A percentile compares a stretch with the other conserved stretches of the same genome.
Evolutionary conservation across 2,113 vertebrate genomes (phyloP).

Genomic region (Bubo blakistoni): DNA sequence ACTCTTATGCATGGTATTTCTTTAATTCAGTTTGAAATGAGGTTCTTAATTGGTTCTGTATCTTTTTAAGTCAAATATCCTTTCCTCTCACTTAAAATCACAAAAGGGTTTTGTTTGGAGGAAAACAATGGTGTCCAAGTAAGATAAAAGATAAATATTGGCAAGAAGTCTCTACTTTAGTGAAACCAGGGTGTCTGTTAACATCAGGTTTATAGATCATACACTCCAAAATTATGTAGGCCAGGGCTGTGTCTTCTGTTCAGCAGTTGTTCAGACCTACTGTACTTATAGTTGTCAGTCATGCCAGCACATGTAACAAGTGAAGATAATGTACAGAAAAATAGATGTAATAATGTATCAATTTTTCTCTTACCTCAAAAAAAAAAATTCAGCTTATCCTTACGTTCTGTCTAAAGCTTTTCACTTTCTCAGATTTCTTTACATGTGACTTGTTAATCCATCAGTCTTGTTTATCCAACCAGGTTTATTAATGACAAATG

Average conservation of each 20-base stretch:
- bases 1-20: background rate
- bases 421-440: conserved; percentile 62
- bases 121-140: background rate
- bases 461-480: conserved; percentile 58
- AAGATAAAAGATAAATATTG: background rate
- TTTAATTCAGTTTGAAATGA: conserved; percentile 29
- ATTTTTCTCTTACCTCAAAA: background rate
- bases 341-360: background rate
- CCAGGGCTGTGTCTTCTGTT: background rate
- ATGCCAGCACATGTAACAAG: background rate
- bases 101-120: conserved; percentile 6
- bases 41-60: background rate
- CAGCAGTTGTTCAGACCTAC: background rate
- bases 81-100: conserved; percentile 9
- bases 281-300: background rate
- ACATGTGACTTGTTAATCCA: conserved; percentile 60
- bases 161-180: background rate
- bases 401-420: conserved; percentile 29
- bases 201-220: background rate
- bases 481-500: conserved; percentile 74
- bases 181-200: background rate
- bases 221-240: background rate
- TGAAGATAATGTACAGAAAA: background rate
- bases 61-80: background rate
- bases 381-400: background rate